Percentiles rank a stretch among this genome's conserved stretches.
phyloP scores from a whole-genome alignment of 53 echinoderm and acorn worm species.

The Crossaster papposus region DNA sequence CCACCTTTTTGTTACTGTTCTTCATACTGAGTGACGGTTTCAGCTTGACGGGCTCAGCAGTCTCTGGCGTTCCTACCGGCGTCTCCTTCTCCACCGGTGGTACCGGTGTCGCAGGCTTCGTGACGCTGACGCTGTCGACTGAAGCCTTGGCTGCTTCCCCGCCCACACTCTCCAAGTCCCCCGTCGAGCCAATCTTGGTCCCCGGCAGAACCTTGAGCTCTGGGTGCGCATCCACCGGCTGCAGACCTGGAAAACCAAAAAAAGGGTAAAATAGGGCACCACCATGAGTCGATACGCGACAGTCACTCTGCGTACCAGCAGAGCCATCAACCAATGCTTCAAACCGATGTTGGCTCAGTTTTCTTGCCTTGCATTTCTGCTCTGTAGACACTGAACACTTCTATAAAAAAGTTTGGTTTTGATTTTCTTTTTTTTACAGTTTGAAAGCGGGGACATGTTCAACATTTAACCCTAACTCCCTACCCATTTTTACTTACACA shows the following conservation, averaged over 20 bases:
- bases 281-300: slow-evolving; percentile 1
- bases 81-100: slow-evolving; percentile 24
- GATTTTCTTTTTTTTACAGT: too few relatives aligned
- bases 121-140: not conserved
- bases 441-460: too few relatives aligned
- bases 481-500: too few relatives aligned
- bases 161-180: slow-evolving; percentile 5
- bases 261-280: not conserved
- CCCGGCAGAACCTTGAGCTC: slow-evolving; percentile 71
- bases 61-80: slow-evolving; percentile 24
- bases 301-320: not conserved
- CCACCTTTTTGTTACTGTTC: slow-evolving; percentile 65
- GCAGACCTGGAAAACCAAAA: slow-evolving; percentile 40
- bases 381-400: too few relatives aligned
- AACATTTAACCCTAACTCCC: too few relatives aligned
- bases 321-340: not conserved
- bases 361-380: too few relatives aligned
- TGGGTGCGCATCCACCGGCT: slow-evolving; percentile 68
- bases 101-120: not conserved
- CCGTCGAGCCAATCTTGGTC: slow-evolving; percentile 64
- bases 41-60: slow-evolving; percentile 52
- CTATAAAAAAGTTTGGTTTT: too few relatives aligned
- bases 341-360: too few relatives aligned
- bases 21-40: slow-evolving; percentile 67
- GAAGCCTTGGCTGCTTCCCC: slow-evolving; percentile 33